Percentiles rank a stretch among this genome's conserved stretches.
These are phyloP conservation scores for Hoplias malabaricus DNA, from an alignment of 2,113 vertebrate species.

Conservation along the genomic window DNA sequence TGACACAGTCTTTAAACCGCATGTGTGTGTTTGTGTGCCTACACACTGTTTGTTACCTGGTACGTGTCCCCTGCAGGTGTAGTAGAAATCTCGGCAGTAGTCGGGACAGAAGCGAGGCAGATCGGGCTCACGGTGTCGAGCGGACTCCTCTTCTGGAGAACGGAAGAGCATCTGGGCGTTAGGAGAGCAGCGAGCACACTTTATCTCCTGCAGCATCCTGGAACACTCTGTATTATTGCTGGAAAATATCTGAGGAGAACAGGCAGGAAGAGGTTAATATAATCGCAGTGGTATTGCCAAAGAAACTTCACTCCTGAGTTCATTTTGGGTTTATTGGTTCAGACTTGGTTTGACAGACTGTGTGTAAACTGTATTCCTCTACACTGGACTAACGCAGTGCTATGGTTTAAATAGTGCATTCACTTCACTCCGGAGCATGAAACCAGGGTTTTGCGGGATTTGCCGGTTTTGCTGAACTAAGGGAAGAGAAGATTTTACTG, in stretches of 20 bases:
- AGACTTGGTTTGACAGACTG: neutral
- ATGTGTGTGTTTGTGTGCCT: neutral
- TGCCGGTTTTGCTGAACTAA: no score
- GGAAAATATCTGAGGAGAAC: constrained; percentile 87
- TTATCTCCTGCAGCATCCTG: constrained; percentile 95
- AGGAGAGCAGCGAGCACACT: constrained; percentile 95
- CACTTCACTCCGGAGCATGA: neutral
- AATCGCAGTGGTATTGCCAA: neutral
- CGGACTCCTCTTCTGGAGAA: constrained; percentile 81
- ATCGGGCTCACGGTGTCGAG: constrained; percentile 82
- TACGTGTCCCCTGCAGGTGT: constrained; percentile 93
- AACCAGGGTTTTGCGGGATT: no score
- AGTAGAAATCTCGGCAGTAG: constrained; percentile 98
- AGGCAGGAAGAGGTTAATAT: constrained; percentile 54
- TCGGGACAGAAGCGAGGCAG: constrained; percentile 93
- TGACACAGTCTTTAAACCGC: no score
- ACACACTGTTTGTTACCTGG: constrained; percentile 84
- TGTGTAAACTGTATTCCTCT: neutral
- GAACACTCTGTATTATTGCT: constrained; percentile 97
- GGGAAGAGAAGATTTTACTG: no score
- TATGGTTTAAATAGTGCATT: no score
- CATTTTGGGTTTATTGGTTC: neutral
- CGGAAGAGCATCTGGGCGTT: constrained; percentile 93
- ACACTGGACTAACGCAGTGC: neutral
- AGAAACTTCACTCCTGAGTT: neutral